Conservation (phyloP, 2,113 vertebrate genomes). For the Glaucomys volans region DNA sequence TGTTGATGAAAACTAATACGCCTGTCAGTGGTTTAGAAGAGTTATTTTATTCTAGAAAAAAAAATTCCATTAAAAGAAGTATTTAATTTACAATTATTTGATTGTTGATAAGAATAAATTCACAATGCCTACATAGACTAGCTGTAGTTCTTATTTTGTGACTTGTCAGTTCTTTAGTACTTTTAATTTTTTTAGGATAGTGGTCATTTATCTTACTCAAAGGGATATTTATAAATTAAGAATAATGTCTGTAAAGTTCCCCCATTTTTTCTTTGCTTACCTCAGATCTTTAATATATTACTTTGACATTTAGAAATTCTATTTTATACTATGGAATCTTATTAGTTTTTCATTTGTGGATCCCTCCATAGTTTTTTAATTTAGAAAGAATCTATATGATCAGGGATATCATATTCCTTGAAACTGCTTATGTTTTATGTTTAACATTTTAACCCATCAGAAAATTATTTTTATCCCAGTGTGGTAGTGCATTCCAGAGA, state of each 20-base stretch:
- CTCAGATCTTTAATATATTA: not conserved
- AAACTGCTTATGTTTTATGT: not conserved
- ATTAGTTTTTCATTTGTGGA: not conserved
- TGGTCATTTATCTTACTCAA: not conserved
- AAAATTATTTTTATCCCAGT: conserved; percentile 2
- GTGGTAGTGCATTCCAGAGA: too few species aligned
- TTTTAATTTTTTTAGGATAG: not conserved
- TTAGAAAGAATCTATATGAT: not conserved
- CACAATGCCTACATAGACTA: not conserved
- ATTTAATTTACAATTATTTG: not conserved
- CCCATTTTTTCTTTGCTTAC: conserved; percentile 25
- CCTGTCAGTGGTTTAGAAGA: not conserved
- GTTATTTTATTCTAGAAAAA: not conserved
- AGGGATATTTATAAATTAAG: not conserved
- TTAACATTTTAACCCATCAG: not conserved
- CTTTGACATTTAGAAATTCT: not conserved
- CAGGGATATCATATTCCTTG: not conserved
- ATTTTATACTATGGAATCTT: conserved; percentile 41
- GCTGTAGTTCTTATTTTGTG: not conserved
- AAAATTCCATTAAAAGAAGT: not conserved
- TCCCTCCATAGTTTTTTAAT: not conserved
- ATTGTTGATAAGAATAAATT: not conserved
- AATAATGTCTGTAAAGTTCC: not conserved
- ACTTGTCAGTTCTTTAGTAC: not conserved
- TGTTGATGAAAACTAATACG: not conserved